These are phyloP conservation scores for Apodemia arnacis DNA, from an alignment of 2,888 invertebrate species.

Conservation along the genomic window DNA sequence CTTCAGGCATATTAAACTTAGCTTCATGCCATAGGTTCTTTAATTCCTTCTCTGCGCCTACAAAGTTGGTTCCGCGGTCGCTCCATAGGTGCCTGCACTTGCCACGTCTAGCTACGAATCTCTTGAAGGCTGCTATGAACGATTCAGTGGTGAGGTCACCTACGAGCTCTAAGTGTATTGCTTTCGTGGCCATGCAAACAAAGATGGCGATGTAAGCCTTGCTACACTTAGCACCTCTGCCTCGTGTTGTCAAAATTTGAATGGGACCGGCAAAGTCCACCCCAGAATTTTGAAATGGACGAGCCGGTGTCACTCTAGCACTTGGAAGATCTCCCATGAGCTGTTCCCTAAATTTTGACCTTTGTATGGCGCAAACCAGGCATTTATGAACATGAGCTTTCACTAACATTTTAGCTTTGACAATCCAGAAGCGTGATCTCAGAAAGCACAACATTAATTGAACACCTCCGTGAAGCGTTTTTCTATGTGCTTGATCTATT, in stretches of 20 bases:
- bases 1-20: neutral
- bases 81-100: neutral
- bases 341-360: neutral
- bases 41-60: neutral
- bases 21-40: neutral
- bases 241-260: constrained; percentile 41
- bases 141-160: neutral
- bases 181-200: constrained; percentile 76
- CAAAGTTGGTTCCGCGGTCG: neutral
- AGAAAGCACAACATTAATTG: neutral
- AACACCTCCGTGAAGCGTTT: neutral
- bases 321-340: constrained; percentile 80
- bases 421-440: neutral
- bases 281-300: constrained; percentile 76
- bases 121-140: neutral
- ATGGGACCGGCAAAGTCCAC: constrained; percentile 82
- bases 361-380: neutral
- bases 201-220: constrained; percentile 64
- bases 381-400: constrained; percentile 7
- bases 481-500: neutral
- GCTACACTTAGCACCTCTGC: neutral
- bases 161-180: constrained; percentile 18
- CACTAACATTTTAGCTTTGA: neutral
- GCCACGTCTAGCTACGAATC: neutral
- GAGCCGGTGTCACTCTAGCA: constrained; percentile 65